Base-by-base conservation (phyloP, 1,140 invertebrate species). In the Heterodera schachtii region DNA sequence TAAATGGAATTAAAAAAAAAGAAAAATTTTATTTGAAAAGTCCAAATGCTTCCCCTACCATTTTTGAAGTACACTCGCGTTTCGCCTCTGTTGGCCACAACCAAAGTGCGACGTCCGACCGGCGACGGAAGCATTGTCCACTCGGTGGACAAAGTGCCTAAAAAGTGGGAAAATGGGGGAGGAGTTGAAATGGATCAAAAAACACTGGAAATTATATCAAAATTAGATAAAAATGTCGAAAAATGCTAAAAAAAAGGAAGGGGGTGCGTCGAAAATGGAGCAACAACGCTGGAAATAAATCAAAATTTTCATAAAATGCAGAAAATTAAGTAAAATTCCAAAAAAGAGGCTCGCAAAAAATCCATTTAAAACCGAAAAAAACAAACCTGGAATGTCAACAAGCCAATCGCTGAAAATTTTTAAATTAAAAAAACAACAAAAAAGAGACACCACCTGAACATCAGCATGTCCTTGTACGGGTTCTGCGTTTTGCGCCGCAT, bases 51-150 rank as follows among this genome's bases (percentile, higher is more conserved):
- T 46, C 13, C 13, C 41, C 46, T 11, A 77, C 81, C 81, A 81
- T 60, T 52, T 75, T 82, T 82, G 43, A 52, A 47, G 60, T 73
- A 82, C 46, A 66, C 21, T 21, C 52, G 71, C 16, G 81, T 82
- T 21, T 73, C 47, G 21, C 79, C 66, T 19, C 76, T 73, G 21
- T 47, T 47, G 1, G 69, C 81, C 52, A 83, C 82, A 16, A 83
- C 69, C 66, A 83, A 78, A 41, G 44, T 31, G 11, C 82, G 66
- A 19, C 64, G 66, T 31, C 82, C 82, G 41, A 31, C 21, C 11
- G 82, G 82, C 66, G 79, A 70, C 41, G 81, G 73, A 6, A 83
- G 31, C 82, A 83, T 47, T 8, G 73, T 69, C 82, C 82, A 83
- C 31, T 83, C 67, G 11, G 41, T 83, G 21, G 73, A 76, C 8